A percentile compares a stretch with the other conserved stretches of the same genome.
Conservation (phyloP, 2,797 vertebrate genomes). For the Pteropus rufus region DNA sequence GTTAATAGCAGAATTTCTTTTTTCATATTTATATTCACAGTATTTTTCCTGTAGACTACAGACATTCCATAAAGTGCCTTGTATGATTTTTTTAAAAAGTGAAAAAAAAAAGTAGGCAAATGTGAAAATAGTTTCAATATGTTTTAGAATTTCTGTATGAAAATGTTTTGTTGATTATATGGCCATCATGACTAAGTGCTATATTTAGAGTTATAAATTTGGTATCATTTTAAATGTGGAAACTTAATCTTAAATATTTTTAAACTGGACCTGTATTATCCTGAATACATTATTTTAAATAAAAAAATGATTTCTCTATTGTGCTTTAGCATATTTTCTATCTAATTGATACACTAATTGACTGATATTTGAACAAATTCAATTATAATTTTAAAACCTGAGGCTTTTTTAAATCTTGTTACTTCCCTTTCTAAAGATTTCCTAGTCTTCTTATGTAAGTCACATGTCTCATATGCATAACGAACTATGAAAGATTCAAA, state of each 20-base stretch:
- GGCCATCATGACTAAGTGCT: slow-evolving; percentile 68
- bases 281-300: slow-evolving; percentile 83
- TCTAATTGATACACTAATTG: slow-evolving; percentile 14
- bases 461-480: neutral
- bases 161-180: slow-evolving; percentile 69
- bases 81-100: slow-evolving; percentile 70
- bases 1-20: slow-evolving; percentile 80
- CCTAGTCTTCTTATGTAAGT: neutral
- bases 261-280: slow-evolving; percentile 81
- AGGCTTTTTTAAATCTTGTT: slow-evolving; percentile 41
- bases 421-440: slow-evolving; percentile 24
- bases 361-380: slow-evolving; percentile 33
- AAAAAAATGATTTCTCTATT: slow-evolving; percentile 74
- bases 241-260: slow-evolving; percentile 78
- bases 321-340: slow-evolving; percentile 63
- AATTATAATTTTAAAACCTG: neutral
- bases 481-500: neutral
- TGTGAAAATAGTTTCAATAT: slow-evolving; percentile 88
- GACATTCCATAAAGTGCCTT: slow-evolving; percentile 75
- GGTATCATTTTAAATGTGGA: slow-evolving; percentile 66
- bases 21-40: slow-evolving; percentile 82
- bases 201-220: slow-evolving; percentile 74
- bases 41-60: slow-evolving; percentile 72
- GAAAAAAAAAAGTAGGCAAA: slow-evolving; percentile 82
- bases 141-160: slow-evolving; percentile 75